A percentile compares a stretch with the other conserved stretches of the same genome.
phyloP scores from a whole-genome alignment of 2,113 vertebrate species.

The Tenebrosternarchus preto region DNA sequence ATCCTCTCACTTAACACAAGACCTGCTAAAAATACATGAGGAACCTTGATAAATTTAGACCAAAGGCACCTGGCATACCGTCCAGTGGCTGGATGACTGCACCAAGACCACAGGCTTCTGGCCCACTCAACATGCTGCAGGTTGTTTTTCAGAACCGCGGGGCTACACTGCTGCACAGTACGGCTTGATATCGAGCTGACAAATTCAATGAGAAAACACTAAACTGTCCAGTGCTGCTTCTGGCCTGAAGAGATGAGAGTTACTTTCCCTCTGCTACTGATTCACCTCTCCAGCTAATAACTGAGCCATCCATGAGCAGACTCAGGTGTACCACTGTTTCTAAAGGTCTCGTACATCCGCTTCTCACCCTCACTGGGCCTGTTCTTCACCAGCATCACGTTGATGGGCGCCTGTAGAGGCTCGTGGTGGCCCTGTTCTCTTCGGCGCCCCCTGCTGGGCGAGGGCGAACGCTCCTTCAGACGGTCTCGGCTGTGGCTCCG shows the following conservation, averaged over 20 bases:
- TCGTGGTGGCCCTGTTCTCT: constrained; percentile 69
- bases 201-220: background rate
- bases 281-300: background rate
- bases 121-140: no score
- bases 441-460: constrained; percentile 56
- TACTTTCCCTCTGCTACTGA: no score
- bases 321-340: no score
- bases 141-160: no score
- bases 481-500: constrained; percentile 77
- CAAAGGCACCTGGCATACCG: background rate
- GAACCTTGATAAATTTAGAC: background rate
- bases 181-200: background rate
- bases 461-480: constrained; percentile 59
- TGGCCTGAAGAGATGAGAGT: background rate
- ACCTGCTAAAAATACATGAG: background rate
- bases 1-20: background rate
- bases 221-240: background rate
- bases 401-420: constrained; percentile 74
- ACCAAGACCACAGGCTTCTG: no score
- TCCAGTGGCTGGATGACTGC: background rate
- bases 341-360: no score
- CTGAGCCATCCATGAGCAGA: no score
- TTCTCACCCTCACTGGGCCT: constrained; percentile 84
- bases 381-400: constrained; percentile 87
- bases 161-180: background rate